A percentile compares a stretch with the other conserved stretches of the same genome.
Evolutionary conservation across 2,888 invertebrate species (phyloP).

Genomic region (Leptinotarsa tumamoca): DNA sequence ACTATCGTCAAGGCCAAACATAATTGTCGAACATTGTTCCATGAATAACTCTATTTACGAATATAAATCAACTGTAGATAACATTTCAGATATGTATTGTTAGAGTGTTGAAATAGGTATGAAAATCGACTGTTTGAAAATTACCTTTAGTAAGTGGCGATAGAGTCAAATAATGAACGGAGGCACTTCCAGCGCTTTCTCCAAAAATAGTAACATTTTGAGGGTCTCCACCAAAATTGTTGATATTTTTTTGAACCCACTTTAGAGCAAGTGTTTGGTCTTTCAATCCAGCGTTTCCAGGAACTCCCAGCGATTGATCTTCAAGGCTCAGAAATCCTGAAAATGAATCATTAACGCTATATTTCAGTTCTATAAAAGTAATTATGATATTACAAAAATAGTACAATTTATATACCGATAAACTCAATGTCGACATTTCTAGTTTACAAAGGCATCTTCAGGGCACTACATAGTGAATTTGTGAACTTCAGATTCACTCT

Average conservation of each 20-base stretch:
- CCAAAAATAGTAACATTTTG: slow-evolving; percentile 70
- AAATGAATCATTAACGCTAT: background rate
- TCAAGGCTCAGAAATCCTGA: slow-evolving; percentile 68
- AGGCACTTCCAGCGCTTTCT: slow-evolving; percentile 69
- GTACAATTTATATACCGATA: no score
- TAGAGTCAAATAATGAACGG: slow-evolving; percentile 68
- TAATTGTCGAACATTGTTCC: no score
- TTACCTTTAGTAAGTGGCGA: slow-evolving; percentile 66
- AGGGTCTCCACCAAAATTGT: slow-evolving; percentile 68
- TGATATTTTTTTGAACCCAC: slow-evolving; percentile 69
- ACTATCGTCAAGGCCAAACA: no score
- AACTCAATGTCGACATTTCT: no score
- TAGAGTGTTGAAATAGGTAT: background rate
- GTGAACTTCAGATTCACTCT: no score
- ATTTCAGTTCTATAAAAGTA: no score
- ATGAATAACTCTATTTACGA: no score
- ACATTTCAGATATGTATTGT: background rate
- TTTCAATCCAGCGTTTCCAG: slow-evolving; percentile 70
- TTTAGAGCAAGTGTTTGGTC: slow-evolving; percentile 69
- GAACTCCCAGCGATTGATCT: slow-evolving; percentile 66
- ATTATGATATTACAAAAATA: no score
- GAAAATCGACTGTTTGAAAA: no score
- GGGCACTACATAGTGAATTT: no score
- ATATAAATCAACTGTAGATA: background rate
- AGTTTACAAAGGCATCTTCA: no score